Evolutionary conservation across 1,140 invertebrate genomes (phyloP).

Genomic region (Macrosteles quadrilineatus): DNA sequence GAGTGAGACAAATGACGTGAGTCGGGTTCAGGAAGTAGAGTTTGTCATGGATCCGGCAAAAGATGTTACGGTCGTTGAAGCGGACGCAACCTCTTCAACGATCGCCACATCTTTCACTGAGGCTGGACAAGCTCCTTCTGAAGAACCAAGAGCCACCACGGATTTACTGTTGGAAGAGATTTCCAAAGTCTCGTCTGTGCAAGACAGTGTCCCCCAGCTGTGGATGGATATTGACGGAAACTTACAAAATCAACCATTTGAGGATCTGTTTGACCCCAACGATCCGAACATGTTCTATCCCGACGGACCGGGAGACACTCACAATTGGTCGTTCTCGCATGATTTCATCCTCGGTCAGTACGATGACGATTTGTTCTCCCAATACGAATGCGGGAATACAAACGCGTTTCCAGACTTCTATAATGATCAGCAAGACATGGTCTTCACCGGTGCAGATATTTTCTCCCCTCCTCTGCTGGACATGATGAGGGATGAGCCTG

Average conservation of each 20-base stretch:
- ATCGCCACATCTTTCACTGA: background rate
- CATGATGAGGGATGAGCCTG: slow-evolving; percentile 4
- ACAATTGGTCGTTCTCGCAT: slow-evolving; percentile 1
- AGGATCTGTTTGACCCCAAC: background rate
- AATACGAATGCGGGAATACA: slow-evolving; percentile 7
- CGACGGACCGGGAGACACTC: background rate
- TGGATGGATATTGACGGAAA: background rate
- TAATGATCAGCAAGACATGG: background rate
- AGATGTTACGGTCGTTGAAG: no score
- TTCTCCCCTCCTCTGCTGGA: background rate
- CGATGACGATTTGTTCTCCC: background rate
- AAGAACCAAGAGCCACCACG: background rate
- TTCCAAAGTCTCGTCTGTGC: background rate
- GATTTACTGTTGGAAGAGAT: slow-evolving; percentile 14
- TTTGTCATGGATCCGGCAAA: no score
- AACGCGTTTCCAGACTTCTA: background rate
- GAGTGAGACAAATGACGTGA: no score
- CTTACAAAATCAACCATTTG: background rate
- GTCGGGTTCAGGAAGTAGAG: no score
- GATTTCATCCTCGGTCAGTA: background rate
- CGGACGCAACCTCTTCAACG: background rate
- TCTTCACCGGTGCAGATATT: background rate
- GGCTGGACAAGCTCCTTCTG: background rate
- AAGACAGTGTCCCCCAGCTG: background rate
- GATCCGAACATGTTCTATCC: background rate